Evolutionary conservation across 2,113 vertebrate genomes (phyloP).

Genomic region (Candoia aspera): DNA sequence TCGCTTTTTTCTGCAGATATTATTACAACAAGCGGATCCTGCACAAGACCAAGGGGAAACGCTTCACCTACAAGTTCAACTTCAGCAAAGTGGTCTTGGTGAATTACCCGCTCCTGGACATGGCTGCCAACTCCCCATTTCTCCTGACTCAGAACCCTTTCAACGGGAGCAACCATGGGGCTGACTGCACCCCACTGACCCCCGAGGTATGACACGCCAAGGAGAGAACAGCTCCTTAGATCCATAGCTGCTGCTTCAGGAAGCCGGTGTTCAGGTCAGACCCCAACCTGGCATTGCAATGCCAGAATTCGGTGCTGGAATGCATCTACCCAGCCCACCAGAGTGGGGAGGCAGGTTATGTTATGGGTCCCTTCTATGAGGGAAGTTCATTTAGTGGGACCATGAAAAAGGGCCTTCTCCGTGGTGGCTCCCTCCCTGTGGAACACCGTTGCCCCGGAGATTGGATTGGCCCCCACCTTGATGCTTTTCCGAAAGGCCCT

Average conservation of each 20-base stretch:
- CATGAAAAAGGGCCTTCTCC: no score
- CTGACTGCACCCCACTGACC: conserved; percentile 82
- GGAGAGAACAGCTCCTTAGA: no score
- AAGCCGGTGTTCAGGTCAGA: neutral
- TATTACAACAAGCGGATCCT: conserved; percentile 95
- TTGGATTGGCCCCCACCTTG: no score
- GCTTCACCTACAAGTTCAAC: conserved; percentile 96
- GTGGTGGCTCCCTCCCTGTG: no score
- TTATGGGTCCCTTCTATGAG: no score
- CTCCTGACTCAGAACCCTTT: conserved; percentile 85
- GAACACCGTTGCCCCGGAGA: no score
- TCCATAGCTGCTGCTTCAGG: neutral
- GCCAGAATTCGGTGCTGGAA: neutral
- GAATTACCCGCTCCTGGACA: conserved; percentile 88
- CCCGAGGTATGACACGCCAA: conserved; percentile 73
- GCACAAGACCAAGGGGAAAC: conserved; percentile 94
- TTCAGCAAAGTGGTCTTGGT: conserved; percentile 93
- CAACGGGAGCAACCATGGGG: conserved; percentile 72
- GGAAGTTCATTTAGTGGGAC: no score
- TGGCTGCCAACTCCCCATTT: conserved; percentile 85
- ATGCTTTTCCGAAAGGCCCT: no score
- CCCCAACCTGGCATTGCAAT: neutral
- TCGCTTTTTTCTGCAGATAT: conserved; percentile 73
- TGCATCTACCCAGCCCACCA: no score
- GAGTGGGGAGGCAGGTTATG: no score